Conservation (phyloP, 2,113 vertebrate species). For the Plecturocebus donacophilus region DNA sequence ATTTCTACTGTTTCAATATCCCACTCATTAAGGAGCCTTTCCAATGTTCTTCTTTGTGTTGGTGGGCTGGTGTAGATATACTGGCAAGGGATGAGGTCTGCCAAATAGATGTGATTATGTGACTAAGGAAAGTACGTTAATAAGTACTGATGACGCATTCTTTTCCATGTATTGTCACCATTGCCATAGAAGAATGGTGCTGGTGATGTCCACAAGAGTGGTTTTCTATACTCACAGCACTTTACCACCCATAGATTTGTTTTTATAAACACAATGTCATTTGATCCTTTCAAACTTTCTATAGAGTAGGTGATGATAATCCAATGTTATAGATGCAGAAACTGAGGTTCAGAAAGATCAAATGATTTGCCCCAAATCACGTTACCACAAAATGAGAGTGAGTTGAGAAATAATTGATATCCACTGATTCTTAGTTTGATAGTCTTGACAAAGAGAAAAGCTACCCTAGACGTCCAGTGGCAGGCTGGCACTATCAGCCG, state of each 20-base stretch:
- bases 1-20: background rate
- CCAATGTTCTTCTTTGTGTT: background rate
- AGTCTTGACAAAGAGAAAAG: background rate
- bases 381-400: background rate
- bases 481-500: background rate
- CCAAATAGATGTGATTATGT: background rate
- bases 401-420: background rate
- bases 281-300: background rate
- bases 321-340: background rate
- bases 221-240: background rate
- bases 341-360: background rate
- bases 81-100: background rate
- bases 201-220: background rate
- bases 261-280: background rate
- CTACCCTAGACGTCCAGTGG: no score
- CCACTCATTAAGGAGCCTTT: background rate
- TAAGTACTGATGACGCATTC: background rate
- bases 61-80: background rate
- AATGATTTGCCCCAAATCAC: background rate
- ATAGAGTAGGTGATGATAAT: background rate
- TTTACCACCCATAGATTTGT: background rate
- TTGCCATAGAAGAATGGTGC: background rate
- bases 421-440: background rate
- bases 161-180: background rate
- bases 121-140: no score